These are phyloP conservation scores for Tringa solitaria DNA, from an alignment of 2,113 vertebrate genomes.

Conservation along the genomic window DNA sequence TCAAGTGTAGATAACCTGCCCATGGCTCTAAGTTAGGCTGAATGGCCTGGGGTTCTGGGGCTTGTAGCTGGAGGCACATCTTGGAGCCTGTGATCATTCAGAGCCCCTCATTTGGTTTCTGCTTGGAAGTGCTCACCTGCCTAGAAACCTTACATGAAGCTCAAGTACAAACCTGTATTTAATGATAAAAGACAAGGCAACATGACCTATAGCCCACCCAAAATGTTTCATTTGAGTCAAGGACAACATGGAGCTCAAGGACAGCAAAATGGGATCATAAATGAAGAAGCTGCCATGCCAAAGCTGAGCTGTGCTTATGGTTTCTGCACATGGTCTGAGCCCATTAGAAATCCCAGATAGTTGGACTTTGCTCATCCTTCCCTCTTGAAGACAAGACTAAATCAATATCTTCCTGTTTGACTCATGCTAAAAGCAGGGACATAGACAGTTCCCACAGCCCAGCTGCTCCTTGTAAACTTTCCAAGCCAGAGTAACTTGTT, in stretches of 20 bases:
- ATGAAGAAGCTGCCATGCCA: accelerated
- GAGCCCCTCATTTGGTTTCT: background rate
- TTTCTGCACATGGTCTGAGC: background rate
- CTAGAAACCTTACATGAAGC: background rate
- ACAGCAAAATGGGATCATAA: background rate
- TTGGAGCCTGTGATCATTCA: background rate
- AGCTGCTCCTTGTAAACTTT: background rate
- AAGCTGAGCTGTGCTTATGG: background rate
- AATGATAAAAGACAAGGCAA: background rate
- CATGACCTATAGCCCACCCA: background rate
- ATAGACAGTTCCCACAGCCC: background rate
- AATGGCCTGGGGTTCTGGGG: background rate
- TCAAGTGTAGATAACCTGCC: background rate
- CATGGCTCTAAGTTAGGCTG: background rate
- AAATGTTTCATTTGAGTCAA: background rate
- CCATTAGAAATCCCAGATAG: background rate
- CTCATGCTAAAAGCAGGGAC: background rate
- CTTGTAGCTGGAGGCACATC: accelerated
- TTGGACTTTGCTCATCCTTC: background rate
- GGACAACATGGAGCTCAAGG: background rate
- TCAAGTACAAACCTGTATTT: background rate
- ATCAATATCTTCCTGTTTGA: background rate
- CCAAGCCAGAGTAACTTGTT: background rate
- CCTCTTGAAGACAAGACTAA: background rate
- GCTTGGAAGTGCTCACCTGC: background rate